Conservation (phyloP, 2,797 vertebrate genomes). For the Eulemur mongoz region DNA sequence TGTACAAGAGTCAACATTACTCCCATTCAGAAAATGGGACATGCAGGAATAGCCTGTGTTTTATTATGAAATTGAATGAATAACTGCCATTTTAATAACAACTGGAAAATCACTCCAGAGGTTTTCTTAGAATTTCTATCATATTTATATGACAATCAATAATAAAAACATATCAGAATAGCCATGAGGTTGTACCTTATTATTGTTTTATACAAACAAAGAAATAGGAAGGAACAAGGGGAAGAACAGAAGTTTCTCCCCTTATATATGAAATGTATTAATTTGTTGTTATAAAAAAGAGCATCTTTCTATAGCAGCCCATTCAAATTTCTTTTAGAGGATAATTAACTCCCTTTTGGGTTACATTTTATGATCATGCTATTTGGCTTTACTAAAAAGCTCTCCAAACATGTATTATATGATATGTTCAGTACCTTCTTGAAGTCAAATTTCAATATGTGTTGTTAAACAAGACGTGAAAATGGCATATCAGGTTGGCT, state of each 20-base stretch:
- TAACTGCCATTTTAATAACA: not conserved
- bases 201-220: not conserved
- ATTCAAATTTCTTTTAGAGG: not conserved
- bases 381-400: not conserved
- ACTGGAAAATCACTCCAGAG: slow-evolving; percentile 3
- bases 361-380: not conserved
- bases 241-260: not conserved
- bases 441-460: not conserved
- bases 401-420: not conserved
- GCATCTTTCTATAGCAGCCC: not conserved
- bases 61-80: not conserved
- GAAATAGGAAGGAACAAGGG: not conserved
- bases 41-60: not conserved
- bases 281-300: not conserved
- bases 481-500: not conserved
- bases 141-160: not conserved
- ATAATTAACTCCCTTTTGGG: not conserved
- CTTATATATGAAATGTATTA: not conserved
- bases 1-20: not conserved
- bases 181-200: not conserved
- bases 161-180: not conserved
- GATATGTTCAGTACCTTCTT: not conserved
- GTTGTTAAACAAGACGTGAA: not conserved
- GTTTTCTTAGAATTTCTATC: not conserved
- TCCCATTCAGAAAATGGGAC: not conserved